phyloP scores from a whole-genome alignment of 2,888 invertebrate species.

The Netelia virgata region DNA sequence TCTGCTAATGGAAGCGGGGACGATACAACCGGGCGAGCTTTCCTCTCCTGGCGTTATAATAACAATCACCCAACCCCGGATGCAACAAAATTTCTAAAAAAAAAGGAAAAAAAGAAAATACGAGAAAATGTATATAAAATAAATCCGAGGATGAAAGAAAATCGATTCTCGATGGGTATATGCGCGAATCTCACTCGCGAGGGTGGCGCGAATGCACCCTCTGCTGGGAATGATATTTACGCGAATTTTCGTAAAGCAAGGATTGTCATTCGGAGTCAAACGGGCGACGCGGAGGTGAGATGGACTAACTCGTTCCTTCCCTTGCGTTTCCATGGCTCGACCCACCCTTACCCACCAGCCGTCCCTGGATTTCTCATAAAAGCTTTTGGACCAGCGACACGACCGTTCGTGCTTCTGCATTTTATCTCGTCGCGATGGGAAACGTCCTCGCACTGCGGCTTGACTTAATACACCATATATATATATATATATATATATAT shows the following conservation, averaged over 20 bases:
- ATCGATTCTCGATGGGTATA: conserved; percentile 44
- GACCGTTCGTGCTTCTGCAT: conserved; percentile 64
- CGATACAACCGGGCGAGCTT: conserved; percentile 1
- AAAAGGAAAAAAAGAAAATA: no score
- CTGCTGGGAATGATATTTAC: conserved; percentile 61
- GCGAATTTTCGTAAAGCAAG: conserved; percentile 70
- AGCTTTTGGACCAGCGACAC: conserved; percentile 69
- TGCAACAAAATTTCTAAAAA: no score
- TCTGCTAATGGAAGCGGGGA: neutral
- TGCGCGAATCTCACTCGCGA: neutral
- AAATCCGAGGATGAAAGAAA: conserved; percentile 30
- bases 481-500: neutral
- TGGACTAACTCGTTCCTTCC: conserved; percentile 8
- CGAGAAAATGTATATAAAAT: no score
- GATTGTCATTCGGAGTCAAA: conserved; percentile 67
- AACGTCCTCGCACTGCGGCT: conserved; percentile 8
- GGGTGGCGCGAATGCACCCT: conserved; percentile 17
- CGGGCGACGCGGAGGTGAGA: conserved; percentile 31
- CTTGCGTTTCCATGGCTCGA: conserved; percentile 25
- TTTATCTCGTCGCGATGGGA: conserved; percentile 71
- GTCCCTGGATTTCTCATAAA: conserved; percentile 67
- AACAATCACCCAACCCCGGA: neutral
- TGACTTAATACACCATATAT: neutral
- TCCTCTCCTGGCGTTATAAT: neutral
- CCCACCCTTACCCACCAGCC: neutral